These are phyloP conservation scores for Corythornis vintsioides DNA, from an alignment of 2,113 vertebrate species.

Conservation along the genomic window DNA sequence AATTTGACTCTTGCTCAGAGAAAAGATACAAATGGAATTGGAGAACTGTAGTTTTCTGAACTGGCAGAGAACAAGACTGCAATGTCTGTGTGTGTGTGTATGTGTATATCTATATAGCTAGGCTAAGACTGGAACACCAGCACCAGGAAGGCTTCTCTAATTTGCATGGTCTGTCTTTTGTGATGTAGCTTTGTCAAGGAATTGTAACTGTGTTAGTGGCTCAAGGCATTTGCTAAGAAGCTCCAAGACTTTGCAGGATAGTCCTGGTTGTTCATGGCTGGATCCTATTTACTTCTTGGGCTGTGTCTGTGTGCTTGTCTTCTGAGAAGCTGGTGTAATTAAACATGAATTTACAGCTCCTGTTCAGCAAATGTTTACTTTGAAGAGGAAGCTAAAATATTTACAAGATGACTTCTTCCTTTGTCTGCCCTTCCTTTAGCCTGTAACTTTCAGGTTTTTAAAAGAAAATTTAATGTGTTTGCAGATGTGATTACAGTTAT, in stretches of 20 bases:
- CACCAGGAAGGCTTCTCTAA: background rate
- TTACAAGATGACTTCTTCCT: background rate
- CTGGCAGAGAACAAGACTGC: background rate
- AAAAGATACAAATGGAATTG: background rate
- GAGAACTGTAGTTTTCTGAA: background rate
- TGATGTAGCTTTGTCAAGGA: background rate
- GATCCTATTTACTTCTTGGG: background rate
- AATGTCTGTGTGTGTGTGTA: no score
- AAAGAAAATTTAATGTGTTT: background rate
- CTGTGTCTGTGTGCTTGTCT: background rate
- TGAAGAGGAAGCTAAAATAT: background rate
- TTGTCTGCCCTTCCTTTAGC: background rate
- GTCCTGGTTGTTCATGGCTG: background rate
- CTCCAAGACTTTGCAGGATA: background rate
- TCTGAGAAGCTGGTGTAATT: background rate
- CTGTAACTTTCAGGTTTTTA: background rate
- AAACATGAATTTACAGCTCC: background rate
- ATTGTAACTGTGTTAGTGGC: background rate
- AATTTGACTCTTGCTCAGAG: constrained; percentile 23
- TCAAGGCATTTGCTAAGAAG: background rate
- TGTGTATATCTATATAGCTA: no score
- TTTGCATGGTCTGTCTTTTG: background rate
- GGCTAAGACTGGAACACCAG: background rate
- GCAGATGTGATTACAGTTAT: background rate
- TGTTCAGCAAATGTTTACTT: background rate